Percentiles rank a stretch among this genome's conserved stretches.
Conservation (phyloP, 2,113 vertebrate species). For the Cygnus buccinator region DNA sequence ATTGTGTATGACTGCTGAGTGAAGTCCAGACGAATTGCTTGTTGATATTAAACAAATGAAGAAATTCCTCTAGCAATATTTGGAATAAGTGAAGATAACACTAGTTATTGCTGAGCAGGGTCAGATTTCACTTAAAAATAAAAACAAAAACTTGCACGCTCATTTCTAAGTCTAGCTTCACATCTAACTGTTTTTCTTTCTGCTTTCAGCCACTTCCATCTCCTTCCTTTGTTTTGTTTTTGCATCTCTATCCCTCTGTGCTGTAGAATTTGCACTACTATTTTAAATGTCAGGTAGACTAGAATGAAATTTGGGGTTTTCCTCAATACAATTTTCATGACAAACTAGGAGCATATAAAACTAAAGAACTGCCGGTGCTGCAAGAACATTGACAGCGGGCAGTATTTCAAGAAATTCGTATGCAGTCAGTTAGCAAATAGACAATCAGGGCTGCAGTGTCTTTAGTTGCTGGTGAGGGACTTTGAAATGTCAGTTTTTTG, state of each 20-base stretch:
- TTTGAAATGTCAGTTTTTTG: not conserved
- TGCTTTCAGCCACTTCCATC: not conserved
- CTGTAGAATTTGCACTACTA: not conserved
- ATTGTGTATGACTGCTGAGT: constrained; percentile 25
- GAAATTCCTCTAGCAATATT: constrained; percentile 38
- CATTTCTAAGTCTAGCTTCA: not conserved
- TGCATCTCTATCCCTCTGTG: not conserved
- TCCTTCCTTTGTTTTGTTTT: not conserved
- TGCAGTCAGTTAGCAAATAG: not conserved
- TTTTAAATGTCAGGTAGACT: not conserved
- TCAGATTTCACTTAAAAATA: constrained; percentile 15
- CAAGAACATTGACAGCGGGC: not conserved
- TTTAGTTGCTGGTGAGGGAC: not conserved
- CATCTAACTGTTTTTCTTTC: not conserved
- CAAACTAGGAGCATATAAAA: not conserved
- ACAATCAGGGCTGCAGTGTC: not conserved
- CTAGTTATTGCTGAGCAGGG: not conserved
- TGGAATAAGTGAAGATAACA: constrained; percentile 11
- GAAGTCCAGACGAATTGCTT: constrained; percentile 44
- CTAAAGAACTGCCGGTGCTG: not conserved
- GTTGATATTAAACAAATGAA: constrained; percentile 60
- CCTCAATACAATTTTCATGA: not conserved
- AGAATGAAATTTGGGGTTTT: not conserved
- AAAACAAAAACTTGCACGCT: not conserved
- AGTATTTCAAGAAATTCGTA: not conserved